Conservation (phyloP, 2,797 vertebrate genomes). For the Erethizon dorsatum region DNA sequence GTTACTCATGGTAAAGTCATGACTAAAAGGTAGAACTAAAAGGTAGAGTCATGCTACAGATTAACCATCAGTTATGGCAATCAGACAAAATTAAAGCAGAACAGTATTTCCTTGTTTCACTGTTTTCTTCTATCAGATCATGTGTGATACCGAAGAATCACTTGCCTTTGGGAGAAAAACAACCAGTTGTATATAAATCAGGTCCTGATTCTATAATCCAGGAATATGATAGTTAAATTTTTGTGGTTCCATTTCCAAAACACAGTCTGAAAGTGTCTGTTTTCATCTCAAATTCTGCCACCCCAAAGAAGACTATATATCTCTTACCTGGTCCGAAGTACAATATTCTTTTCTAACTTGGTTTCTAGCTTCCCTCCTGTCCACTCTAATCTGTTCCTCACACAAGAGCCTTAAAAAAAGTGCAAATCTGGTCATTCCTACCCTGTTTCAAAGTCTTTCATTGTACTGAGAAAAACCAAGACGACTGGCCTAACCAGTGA, state of each 20-base stretch:
- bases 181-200: background rate
- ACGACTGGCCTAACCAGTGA: background rate
- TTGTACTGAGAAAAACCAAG: background rate
- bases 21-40: background rate
- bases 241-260: background rate
- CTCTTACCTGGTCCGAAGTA: background rate
- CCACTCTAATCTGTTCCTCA: background rate
- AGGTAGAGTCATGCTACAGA: background rate
- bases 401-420: background rate
- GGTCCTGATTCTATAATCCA: background rate
- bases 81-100: constrained; percentile 11
- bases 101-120: background rate
- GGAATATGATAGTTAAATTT: background rate
- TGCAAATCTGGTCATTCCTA: background rate
- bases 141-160: background rate
- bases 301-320: background rate
- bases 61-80: background rate
- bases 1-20: background rate
- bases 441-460: background rate
- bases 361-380: no score
- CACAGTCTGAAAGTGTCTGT: background rate
- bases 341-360: background rate
- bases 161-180: background rate
- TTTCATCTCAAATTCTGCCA: background rate
- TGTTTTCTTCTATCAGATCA: background rate